A percentile compares a stretch with the other conserved stretches of the same genome.
phyloP scores from a whole-genome alignment of 2,797 vertebrate species.

The Syndactyla subalaris region DNA sequence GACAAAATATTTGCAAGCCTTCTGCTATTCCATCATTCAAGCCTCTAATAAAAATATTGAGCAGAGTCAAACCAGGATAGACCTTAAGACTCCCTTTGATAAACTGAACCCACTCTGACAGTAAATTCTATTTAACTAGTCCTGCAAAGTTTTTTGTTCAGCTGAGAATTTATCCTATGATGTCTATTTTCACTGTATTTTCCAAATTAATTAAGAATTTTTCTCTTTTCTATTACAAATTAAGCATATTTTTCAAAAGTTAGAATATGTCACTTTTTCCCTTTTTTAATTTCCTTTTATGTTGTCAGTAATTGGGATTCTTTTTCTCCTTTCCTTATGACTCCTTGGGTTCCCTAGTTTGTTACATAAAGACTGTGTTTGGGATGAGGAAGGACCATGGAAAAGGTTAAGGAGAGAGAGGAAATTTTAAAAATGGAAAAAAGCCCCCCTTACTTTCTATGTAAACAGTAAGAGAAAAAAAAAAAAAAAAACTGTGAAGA shows the following conservation, averaged over 20 bases:
- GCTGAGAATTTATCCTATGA: rapidly evolving
- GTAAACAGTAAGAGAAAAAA: not conserved
- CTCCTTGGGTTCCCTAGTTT: not conserved
- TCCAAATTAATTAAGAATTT: not conserved
- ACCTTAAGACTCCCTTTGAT: not conserved
- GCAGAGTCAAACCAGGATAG: not conserved
- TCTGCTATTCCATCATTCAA: not conserved
- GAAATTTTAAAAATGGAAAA: not conserved
- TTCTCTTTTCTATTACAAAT: not conserved
- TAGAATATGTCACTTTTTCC: not conserved
- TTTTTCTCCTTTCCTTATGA: not conserved
- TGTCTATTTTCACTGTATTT: not conserved
- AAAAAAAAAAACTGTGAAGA: not conserved
- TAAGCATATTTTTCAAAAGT: not conserved
- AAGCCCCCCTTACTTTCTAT: not conserved
- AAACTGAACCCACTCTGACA: not conserved
- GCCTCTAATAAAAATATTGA: not conserved
- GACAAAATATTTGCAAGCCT: conserved; percentile 6
- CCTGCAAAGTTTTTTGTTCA: not conserved
- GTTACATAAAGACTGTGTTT: not conserved
- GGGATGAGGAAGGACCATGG: not conserved
- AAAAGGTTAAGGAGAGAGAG: not conserved
- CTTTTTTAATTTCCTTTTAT: not conserved
- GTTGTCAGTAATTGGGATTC: not conserved
- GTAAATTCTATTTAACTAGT: not conserved